A percentile compares a stretch with the other conserved stretches of the same genome.
Conservation (phyloP, 2,113 vertebrate species). For the Misgurnus mizolepis region DNA sequence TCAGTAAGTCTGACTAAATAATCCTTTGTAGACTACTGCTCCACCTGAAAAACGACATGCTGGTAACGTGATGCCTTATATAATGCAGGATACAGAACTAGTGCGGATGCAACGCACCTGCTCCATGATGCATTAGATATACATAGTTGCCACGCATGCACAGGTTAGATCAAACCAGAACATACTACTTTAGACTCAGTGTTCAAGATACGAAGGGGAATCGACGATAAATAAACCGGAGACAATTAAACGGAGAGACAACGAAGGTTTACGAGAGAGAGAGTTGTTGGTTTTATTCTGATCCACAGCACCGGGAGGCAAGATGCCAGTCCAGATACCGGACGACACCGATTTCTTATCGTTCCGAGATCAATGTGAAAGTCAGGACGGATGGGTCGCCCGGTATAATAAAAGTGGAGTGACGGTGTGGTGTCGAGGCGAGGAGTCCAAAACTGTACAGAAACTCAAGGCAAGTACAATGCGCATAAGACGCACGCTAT, state of each 20-base stretch:
- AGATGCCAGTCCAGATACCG: constrained; percentile 82
- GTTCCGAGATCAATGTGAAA: constrained; percentile 82
- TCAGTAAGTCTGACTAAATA: constrained; percentile 57
- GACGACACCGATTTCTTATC: constrained; percentile 83
- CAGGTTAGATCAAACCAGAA: not conserved
- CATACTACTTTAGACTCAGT: not conserved
- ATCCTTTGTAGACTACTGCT: constrained; percentile 50
- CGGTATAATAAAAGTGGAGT: constrained; percentile 81
- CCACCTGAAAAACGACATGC: constrained; percentile 53
- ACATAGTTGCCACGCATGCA: not conserved
- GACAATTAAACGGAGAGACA: too few relatives aligned
- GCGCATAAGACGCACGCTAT: constrained; percentile 28
- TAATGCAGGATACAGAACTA: constrained; percentile 42
- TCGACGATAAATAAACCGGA: not conserved
- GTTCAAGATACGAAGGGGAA: not conserved
- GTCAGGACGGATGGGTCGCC: constrained; percentile 79
- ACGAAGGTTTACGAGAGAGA: constrained; percentile 1
- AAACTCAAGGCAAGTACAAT: constrained; percentile 84
- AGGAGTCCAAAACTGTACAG: constrained; percentile 78
- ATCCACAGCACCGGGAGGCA: constrained; percentile 25
- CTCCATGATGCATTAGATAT: constrained; percentile 24
- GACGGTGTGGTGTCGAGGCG: constrained; percentile 78
- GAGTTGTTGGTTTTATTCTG: not conserved
- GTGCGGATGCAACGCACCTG: constrained; percentile 53
- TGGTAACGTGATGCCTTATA: constrained; percentile 60